Percentiles rank a stretch among this genome's conserved stretches.
These are phyloP conservation scores for Macaca mulatta DNA, from an alignment of 2,113 vertebrate genomes.

Conservation along the genomic window DNA sequence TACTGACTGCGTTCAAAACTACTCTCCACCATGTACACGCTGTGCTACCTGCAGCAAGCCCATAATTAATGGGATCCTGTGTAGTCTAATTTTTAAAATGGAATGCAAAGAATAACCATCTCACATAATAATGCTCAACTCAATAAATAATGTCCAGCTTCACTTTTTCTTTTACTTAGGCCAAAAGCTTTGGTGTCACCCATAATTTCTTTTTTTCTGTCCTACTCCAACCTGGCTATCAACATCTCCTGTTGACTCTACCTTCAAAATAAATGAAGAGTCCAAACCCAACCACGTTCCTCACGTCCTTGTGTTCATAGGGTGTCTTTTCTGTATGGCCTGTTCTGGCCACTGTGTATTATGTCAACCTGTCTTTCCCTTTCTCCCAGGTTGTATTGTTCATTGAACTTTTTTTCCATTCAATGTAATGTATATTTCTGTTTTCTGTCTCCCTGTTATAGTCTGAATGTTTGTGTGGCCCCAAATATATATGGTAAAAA, in stretches of 20 bases:
- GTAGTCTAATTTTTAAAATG: background rate
- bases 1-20: background rate
- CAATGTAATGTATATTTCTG: rapidly evolving
- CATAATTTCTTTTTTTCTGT: background rate
- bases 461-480: background rate
- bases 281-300: background rate
- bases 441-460: background rate
- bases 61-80: background rate
- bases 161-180: background rate
- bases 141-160: background rate
- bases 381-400: background rate
- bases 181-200: background rate
- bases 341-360: background rate
- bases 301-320: background rate
- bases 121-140: background rate
- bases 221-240: background rate
- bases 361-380: background rate
- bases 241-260: background rate
- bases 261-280: background rate
- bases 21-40: background rate
- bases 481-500: background rate
- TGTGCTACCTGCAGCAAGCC: background rate
- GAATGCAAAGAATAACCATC: background rate
- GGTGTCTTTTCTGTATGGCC: background rate
- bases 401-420: background rate